A percentile compares a stretch with the other conserved stretches of the same genome.
These are phyloP conservation scores for Pseudachorutes palmiensis DNA, from an alignment of 1,140 invertebrate genomes.

Conservation along the genomic window DNA sequence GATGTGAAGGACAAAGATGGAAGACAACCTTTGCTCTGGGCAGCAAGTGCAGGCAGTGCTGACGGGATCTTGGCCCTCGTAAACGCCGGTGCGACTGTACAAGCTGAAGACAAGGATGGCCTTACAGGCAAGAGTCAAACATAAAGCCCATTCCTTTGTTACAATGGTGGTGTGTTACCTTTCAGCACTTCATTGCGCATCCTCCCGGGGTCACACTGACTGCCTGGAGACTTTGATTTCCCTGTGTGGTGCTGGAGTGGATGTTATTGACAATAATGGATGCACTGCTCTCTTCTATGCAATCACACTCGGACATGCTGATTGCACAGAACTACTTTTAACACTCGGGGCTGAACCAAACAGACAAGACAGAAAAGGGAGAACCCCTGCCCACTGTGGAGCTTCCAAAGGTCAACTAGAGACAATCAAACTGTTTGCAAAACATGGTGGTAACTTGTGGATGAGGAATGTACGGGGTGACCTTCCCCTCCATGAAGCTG, in stretches of 20 bases:
- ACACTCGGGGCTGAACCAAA: conserved; percentile 82
- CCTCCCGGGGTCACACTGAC: conserved; percentile 85
- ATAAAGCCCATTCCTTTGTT: conserved; percentile 7
- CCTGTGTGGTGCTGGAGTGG: conserved; percentile 69
- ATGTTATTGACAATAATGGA: conserved; percentile 56
- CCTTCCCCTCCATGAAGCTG: conserved; percentile 87
- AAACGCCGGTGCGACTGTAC: conserved; percentile 70
- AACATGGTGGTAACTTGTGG: conserved; percentile 82
- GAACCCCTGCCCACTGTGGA: conserved; percentile 67
- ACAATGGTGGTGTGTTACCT: too few species aligned
- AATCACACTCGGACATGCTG: conserved; percentile 87
- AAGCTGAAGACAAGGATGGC: conserved; percentile 65
- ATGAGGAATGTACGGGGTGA: conserved; percentile 83
- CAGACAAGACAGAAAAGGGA: conserved; percentile 79
- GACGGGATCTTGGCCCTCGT: conserved; percentile 79
- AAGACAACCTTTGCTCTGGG: conserved; percentile 88
- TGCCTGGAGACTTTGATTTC: conserved; percentile 83
- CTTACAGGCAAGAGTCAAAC: conserved; percentile 42
- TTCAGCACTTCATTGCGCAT: conserved; percentile 86
- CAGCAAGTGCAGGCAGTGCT: conserved; percentile 86
- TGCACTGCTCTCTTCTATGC: conserved; percentile 95
- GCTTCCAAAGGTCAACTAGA: conserved; percentile 91
- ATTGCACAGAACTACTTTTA: conserved; percentile 80
- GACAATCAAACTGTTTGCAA: conserved; percentile 64
- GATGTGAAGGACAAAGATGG: conserved; percentile 83